Percentiles rank a stretch among this genome's conserved stretches.
These are phyloP conservation scores for Euzophera pinguis DNA, from an alignment of 2,888 invertebrate species.

Conservation along the genomic window DNA sequence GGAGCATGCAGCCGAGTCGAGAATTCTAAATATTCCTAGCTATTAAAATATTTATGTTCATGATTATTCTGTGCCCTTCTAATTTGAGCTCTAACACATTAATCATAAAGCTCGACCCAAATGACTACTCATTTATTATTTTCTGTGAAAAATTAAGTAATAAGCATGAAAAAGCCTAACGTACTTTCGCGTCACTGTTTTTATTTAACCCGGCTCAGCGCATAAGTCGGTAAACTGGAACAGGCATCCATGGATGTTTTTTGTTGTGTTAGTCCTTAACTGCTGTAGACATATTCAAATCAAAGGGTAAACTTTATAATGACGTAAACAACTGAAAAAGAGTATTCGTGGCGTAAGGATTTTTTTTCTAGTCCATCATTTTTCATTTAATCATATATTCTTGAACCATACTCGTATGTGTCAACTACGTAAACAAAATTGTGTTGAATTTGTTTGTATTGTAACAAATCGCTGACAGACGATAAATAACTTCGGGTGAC, in stretches of 20 bases:
- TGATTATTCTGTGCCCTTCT: not conserved
- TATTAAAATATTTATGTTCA: conserved; percentile 4
- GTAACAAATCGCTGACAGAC: not conserved
- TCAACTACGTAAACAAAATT: not conserved
- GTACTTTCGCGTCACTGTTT: not conserved
- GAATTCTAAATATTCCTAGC: conserved; percentile 2
- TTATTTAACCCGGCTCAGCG: not conserved
- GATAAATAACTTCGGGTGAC: conserved; percentile 10
- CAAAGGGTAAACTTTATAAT: not conserved
- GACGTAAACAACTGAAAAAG: not conserved
- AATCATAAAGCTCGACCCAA: not conserved
- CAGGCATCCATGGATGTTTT: not conserved
- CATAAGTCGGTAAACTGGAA: not conserved
- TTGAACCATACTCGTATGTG: too few relatives aligned
- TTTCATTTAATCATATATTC: too few relatives aligned
- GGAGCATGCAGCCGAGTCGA: conserved; percentile 1
- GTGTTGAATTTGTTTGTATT: not conserved
- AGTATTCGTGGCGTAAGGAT: too few relatives aligned
- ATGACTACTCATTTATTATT: conserved; percentile 5
- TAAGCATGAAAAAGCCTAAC: not conserved
- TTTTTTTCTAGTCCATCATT: too few relatives aligned
- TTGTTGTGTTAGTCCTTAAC: conserved; percentile 1
- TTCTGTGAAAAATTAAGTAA: not conserved
- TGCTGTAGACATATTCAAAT: too few relatives aligned
- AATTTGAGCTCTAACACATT: conserved; percentile 3